phyloP scores from a whole-genome alignment of 2,797 vertebrate species.

The Nannoperca australis region DNA sequence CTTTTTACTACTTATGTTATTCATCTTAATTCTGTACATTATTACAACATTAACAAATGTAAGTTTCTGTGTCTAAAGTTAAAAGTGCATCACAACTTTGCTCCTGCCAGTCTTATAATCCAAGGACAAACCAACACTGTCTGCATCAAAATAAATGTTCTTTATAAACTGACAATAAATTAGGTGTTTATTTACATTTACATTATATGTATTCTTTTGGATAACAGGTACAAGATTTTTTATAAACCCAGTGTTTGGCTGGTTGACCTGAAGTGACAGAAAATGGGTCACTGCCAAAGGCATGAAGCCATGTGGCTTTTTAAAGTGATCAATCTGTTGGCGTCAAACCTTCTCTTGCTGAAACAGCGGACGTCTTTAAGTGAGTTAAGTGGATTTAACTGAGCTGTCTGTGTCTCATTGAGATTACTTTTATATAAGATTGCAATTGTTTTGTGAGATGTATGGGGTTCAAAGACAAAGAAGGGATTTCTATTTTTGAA shows the following conservation, averaged over 20 bases:
- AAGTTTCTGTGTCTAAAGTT: not conserved
- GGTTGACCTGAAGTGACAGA: conserved; percentile 30
- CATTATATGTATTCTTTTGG: not conserved
- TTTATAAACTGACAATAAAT: conserved; percentile 5
- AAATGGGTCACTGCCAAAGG: conserved; percentile 46
- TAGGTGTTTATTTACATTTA: not conserved
- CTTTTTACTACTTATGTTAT: not conserved
- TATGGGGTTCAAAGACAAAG: not conserved
- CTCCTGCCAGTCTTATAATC: not conserved
- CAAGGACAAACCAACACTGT: not conserved
- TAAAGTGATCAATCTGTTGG: conserved; percentile 39
- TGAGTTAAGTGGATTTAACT: not conserved
- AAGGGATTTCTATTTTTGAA: not conserved
- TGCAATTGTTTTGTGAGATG: not conserved
- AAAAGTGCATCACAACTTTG: not conserved
- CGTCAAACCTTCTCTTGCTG: conserved; percentile 3
- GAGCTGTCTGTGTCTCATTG: not conserved
- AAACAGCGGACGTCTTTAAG: conserved; percentile 4
- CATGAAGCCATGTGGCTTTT: conserved; percentile 36
- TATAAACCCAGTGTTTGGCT: conserved; percentile 6
- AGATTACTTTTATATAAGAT: not conserved
- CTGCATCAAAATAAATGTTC: not conserved
- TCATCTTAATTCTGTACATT: not conserved
- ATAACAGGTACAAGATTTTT: conserved; percentile 9
- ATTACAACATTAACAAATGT: not conserved